phyloP scores from a whole-genome alignment of 2,888 invertebrate genomes.

The Scotopteryx bipunctaria region DNA sequence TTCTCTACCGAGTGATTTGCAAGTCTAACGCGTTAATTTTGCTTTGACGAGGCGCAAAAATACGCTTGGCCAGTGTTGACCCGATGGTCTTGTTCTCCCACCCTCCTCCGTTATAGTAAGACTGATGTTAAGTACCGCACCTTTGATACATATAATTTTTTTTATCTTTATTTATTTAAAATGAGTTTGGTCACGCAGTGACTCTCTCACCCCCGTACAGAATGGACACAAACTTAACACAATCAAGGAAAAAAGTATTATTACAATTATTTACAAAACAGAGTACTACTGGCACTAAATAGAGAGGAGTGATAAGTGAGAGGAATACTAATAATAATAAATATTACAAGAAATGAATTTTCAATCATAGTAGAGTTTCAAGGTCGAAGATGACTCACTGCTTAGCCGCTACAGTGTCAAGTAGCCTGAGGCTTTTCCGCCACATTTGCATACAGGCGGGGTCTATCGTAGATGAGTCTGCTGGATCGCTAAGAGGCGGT shows the following conservation, averaged over 20 bases:
- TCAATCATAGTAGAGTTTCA: background rate
- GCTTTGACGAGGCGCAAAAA: conserved; percentile 80
- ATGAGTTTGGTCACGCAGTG: no score
- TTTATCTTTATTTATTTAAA: no score
- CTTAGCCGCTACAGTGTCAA: conserved; percentile 24
- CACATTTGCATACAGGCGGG: conserved; percentile 77
- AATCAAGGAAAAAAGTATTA: no score
- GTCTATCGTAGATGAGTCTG: conserved; percentile 65
- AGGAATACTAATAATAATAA: no score
- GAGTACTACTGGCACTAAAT: no score
- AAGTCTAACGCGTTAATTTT: conserved; percentile 81
- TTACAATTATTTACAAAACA: no score
- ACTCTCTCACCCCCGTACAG: no score
- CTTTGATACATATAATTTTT: background rate
- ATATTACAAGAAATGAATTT: no score
- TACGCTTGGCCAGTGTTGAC: conserved; percentile 65
- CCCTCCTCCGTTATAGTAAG: conserved; percentile 22
- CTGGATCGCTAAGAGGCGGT: conserved; percentile 65
- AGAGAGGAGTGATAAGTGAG: no score
- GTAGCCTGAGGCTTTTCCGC: conserved; percentile 61
- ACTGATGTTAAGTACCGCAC: conserved; percentile 10
- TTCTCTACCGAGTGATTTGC: conserved; percentile 80
- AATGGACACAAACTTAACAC: no score
- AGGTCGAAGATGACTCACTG: conserved; percentile 32
- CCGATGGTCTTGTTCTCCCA: conserved; percentile 44